Evolutionary conservation across 2,888 invertebrate species (phyloP), one percentile per base, ranked within the genome.

Genomic region (Pyralis farinalis): DNA sequence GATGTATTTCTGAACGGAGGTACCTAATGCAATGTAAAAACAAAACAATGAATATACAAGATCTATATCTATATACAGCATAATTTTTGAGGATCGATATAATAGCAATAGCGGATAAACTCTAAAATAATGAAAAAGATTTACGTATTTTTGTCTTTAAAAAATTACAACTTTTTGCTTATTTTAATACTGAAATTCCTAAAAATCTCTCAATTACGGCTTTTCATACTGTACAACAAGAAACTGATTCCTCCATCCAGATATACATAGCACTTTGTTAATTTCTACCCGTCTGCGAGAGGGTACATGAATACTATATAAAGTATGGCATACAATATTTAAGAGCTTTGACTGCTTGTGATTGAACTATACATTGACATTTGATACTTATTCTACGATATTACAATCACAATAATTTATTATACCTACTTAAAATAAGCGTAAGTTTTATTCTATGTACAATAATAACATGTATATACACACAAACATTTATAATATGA

Each of bases 251-350:
- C 22, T 10, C 35, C 35, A 27, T 11, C 1, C 25, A 25, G 25
- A 25, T n/a, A 25, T 7, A 25, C n/a, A 5, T 25, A 25, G 25
- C 25, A 7, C 16, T 25, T 25, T 7, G 25, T 25, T 25, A 2
- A 25, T 25, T 77, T 83, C 80, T 78, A 75, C 80, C 16, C 16
- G 16, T 16, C 3, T 4, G 16, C 2, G 16, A 16, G 16, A 3
- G 16, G 4, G 16, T 3, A 3, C 4, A 16, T 16, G 9, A 27
- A 35, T 27, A 12, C 27, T 36, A 36, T 37, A 10, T 29, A 67
- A 75, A 79, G 75, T 86, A 88, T 88, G 88, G 88, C 87, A 66
- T 48, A 44, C 47, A 56, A 49, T 51, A 47, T 12, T 20, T 41
- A 53, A 63, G 63, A 60, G 63, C 65, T 68, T 63, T 58, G 58